Evolutionary conservation across 2,113 vertebrate genomes (phyloP).

Genomic region (Cyprinodon variegatus): DNA sequence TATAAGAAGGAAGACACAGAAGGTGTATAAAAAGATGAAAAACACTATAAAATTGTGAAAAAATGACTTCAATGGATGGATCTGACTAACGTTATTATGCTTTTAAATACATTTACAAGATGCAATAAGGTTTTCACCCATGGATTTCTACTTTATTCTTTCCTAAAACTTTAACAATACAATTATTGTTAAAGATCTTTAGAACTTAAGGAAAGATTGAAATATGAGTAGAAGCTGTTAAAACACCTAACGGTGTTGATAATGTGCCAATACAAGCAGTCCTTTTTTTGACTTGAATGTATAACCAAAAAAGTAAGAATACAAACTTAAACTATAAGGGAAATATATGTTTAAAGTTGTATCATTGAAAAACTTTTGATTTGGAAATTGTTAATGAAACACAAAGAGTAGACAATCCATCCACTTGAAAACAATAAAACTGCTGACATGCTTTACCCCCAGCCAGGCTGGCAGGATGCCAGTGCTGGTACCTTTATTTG

Average conservation of each 20-base stretch:
- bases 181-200: background rate
- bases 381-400: slow-evolving; percentile 2
- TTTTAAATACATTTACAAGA: too few relatives aligned
- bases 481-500: slow-evolving; percentile 59
- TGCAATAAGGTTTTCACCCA: too few relatives aligned
- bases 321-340: background rate
- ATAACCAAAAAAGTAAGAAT: too few relatives aligned
- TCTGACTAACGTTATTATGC: too few relatives aligned
- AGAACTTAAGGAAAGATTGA: background rate
- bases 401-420: slow-evolving; percentile 1
- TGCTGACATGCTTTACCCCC: slow-evolving; percentile 21
- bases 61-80: too few relatives aligned
- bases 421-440: slow-evolving; percentile 38
- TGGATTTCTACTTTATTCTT: background rate
- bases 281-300: too few relatives aligned
- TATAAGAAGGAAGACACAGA: too few relatives aligned
- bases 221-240: background rate
- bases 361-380: background rate
- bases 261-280: background rate
- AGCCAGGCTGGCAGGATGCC: slow-evolving; percentile 37
- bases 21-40: too few relatives aligned
- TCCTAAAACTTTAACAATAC: background rate
- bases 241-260: background rate
- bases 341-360: too few relatives aligned
- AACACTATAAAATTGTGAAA: too few relatives aligned